Conservation (phyloP, 2,888 invertebrate species). For the Sympetrum striolatum region DNA sequence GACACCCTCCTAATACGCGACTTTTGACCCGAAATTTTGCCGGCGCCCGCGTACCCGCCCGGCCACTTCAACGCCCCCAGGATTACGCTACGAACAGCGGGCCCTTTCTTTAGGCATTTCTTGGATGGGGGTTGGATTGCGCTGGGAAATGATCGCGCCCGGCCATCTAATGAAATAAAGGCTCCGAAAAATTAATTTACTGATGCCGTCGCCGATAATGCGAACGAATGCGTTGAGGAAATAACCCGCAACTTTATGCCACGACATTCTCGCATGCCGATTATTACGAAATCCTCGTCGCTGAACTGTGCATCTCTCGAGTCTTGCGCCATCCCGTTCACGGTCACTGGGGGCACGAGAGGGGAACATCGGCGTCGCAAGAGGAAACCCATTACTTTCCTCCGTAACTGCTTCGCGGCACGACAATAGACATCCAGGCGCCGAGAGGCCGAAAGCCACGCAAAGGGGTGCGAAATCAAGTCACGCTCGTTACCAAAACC, state of each 20-base stretch:
- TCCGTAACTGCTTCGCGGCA: background rate
- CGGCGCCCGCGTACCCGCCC: background rate
- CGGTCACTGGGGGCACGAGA: background rate
- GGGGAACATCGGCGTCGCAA: background rate
- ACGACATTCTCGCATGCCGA: background rate
- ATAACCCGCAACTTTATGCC: background rate
- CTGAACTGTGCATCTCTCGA: background rate
- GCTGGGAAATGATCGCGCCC: background rate
- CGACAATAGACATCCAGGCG: background rate
- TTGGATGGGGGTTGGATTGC: too few species aligned
- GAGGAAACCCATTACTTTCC: background rate
- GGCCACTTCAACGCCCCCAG: background rate
- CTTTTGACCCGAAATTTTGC: background rate
- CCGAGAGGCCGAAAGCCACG: background rate
- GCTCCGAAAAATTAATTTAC: too few species aligned
- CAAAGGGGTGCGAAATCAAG: background rate
- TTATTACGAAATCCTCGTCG: background rate
- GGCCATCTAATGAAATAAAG: too few species aligned
- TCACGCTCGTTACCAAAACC: background rate
- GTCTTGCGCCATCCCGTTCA: background rate
- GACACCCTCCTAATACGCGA: background rate
- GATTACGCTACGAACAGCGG: background rate
- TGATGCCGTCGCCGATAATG: background rate
- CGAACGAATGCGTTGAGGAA: background rate
- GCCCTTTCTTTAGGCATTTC: background rate